Percentiles rank a stretch among this genome's conserved stretches.
Evolutionary conservation across 2,113 vertebrate genomes (phyloP).

Genomic region (Phalacrocorax carbo): DNA sequence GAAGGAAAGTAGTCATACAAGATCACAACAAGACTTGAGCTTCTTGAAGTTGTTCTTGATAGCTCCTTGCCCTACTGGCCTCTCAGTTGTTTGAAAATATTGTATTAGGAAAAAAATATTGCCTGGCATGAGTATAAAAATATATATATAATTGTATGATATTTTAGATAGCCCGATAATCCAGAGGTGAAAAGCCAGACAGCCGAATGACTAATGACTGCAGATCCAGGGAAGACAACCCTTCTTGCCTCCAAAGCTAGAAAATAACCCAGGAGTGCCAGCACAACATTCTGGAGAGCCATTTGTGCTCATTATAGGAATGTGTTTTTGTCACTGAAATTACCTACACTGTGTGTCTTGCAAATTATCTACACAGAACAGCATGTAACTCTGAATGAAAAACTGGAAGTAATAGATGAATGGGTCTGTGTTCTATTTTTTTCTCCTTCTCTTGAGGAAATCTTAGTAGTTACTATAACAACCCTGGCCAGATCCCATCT

Average conservation of each 20-base stretch:
- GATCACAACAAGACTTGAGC: not conserved
- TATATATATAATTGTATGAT: too few relatives aligned
- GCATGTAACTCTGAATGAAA: slow-evolving; percentile 39
- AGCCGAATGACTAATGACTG: not conserved
- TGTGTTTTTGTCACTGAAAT: not conserved
- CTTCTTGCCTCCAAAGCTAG: not conserved
- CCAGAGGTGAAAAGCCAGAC: not conserved
- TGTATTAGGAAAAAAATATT: not conserved
- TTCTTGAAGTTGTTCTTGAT: not conserved
- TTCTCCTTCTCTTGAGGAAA: slow-evolving; percentile 66
- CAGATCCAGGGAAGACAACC: not conserved
- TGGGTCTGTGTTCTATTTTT: slow-evolving; percentile 63
- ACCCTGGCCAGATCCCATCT: slow-evolving; percentile 75
- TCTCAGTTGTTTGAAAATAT: not conserved
- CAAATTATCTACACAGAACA: not conserved
- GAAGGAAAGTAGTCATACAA: not conserved
- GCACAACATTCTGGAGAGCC: not conserved
- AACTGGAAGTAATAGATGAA: slow-evolving; percentile 54
- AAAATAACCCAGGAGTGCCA: not conserved
- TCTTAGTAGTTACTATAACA: slow-evolving; percentile 79
- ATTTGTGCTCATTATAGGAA: not conserved
- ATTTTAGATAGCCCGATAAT: accelerated
- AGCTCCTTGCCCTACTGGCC: not conserved
- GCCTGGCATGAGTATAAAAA: not conserved
- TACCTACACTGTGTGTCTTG: not conserved